These are phyloP conservation scores for Carposina sasakii DNA, from an alignment of 1,140 invertebrate genomes.

Conservation along the genomic window DNA sequence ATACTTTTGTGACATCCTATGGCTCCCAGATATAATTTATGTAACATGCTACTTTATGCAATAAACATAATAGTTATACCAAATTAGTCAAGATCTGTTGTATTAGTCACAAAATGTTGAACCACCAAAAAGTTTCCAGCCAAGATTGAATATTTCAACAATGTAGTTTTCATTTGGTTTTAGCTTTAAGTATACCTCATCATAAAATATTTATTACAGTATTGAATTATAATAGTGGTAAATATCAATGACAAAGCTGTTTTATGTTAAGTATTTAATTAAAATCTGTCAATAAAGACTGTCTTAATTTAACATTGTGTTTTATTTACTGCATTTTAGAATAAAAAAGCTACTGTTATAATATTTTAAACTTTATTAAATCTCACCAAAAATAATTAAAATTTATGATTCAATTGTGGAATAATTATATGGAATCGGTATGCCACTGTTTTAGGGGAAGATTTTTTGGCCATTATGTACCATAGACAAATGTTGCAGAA, in stretches of 20 bases:
- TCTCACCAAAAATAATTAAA: not conserved
- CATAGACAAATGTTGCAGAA: conserved; percentile 62
- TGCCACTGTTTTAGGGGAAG: conserved; percentile 35
- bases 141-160: no score
- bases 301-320: conserved; percentile 26
- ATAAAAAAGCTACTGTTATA: not conserved
- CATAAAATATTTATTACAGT: conserved; percentile 48
- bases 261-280: conserved; percentile 37
- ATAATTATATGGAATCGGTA: conserved; percentile 43
- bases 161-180: conserved; percentile 12
- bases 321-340: not conserved
- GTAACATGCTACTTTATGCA: no score
- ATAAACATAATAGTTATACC: no score
- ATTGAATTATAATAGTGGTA: conserved; percentile 21
- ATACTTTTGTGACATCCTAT: no score
- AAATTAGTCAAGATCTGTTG: no score
- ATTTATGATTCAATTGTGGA: conserved; percentile 12
- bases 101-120: no score
- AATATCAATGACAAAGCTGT: not conserved
- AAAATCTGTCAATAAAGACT: conserved; percentile 56
- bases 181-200: conserved; percentile 53
- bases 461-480: conserved; percentile 57
- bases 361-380: not conserved
- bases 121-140: no score
- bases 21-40: no score